Conservation (phyloP, 2,113 vertebrate genomes). For the Cairina moschata region DNA sequence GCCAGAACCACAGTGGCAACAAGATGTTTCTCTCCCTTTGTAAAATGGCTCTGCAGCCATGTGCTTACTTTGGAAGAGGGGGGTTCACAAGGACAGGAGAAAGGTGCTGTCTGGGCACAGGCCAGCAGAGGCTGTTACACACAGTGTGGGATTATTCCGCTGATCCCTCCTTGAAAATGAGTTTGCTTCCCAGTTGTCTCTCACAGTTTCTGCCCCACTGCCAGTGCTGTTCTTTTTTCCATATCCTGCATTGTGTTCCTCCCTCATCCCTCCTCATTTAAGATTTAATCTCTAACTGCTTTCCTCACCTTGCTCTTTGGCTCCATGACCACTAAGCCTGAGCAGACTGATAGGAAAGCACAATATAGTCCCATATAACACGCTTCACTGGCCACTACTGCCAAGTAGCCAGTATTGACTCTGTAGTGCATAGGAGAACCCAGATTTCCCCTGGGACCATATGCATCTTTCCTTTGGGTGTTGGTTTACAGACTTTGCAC, state of each 20-base stretch:
- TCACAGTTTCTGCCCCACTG: neutral
- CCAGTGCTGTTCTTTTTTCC: neutral
- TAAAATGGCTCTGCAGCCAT: neutral
- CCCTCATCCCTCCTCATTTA: neutral
- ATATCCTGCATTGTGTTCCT: neutral
- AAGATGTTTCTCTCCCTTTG: neutral
- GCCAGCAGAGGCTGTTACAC: neutral
- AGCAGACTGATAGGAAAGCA: neutral
- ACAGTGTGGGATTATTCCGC: neutral
- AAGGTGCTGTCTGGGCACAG: neutral
- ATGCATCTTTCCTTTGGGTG: neutral
- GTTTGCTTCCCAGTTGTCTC: neutral
- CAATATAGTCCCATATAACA: neutral
- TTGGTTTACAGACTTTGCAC: neutral
- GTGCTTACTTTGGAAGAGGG: neutral
- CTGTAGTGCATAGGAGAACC: neutral
- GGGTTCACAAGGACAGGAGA: neutral
- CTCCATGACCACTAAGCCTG: neutral
- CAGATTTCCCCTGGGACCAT: neutral
- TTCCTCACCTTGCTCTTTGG: neutral
- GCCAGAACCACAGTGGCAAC: neutral
- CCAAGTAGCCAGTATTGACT: neutral
- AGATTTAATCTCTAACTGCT: neutral
- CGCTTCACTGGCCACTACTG: fast-evolving
- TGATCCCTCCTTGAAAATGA: neutral